Percentiles rank a stretch among this genome's conserved stretches.
These are phyloP conservation scores for Erynnis tages DNA, from an alignment of 2,888 invertebrate species.

Conservation along the genomic window DNA sequence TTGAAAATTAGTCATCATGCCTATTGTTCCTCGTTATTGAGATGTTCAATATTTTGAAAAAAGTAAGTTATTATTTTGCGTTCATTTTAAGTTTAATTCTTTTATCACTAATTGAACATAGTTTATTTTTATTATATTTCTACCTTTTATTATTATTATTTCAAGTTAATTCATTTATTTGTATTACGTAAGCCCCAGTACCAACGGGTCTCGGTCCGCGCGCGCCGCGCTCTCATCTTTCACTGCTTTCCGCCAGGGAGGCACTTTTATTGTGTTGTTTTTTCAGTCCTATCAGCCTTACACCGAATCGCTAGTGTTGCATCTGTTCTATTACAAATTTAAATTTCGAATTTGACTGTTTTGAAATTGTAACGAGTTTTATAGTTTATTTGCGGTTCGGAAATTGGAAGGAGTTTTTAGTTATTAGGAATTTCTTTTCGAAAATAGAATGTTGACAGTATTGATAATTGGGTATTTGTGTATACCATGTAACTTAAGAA, in stretches of 20 bases:
- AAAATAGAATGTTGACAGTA: too few species aligned
- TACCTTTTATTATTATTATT: neutral
- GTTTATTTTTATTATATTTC: neutral
- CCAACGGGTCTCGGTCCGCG: slow-evolving; percentile 51
- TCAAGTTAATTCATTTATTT: neutral
- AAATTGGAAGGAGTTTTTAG: too few species aligned
- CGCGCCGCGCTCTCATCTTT: slow-evolving; percentile 75
- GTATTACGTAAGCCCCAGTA: slow-evolving; percentile 37
- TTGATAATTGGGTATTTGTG: too few species aligned
- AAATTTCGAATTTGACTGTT: slow-evolving; percentile 16
- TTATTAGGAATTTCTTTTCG: too few species aligned
- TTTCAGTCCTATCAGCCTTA: slow-evolving; percentile 11
- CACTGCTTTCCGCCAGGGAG: slow-evolving; percentile 70
- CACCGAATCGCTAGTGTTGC: slow-evolving; percentile 15
- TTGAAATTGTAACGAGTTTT: too few species aligned
- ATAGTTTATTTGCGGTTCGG: too few species aligned
- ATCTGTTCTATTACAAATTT: slow-evolving; percentile 7
- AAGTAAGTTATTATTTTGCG: too few species aligned
- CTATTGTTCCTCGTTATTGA: too few species aligned
- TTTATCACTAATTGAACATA: neutral
- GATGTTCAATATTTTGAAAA: too few species aligned
- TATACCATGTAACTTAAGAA: too few species aligned
- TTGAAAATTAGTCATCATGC: too few species aligned
- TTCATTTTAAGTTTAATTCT: too few species aligned
- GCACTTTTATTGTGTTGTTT: slow-evolving; percentile 41